These are phyloP conservation scores for Chaenocephalus aceratus DNA, from an alignment of 2,113 vertebrate genomes.

Conservation along the genomic window DNA sequence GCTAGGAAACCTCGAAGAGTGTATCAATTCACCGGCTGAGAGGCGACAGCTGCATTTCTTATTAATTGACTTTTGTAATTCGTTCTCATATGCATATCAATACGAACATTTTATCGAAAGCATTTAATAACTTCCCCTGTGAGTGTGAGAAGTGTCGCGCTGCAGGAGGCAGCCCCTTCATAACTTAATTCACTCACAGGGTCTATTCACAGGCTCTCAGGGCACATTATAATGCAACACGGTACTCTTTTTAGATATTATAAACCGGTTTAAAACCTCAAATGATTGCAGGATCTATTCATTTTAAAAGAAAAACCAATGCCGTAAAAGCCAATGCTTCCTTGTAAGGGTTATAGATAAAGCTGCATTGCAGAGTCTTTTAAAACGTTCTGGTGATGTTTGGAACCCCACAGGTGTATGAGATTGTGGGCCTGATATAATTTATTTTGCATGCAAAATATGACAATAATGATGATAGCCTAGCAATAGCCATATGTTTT, in stretches of 20 bases:
- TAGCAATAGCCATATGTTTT: no score
- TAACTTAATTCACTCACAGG: constrained; percentile 34
- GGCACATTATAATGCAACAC: not conserved
- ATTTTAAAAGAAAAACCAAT: not conserved
- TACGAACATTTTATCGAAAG: constrained; percentile 18
- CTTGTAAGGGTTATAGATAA: not conserved
- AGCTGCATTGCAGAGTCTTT: no score
- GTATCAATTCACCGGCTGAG: constrained; percentile 2
- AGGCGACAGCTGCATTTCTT: constrained; percentile 46
- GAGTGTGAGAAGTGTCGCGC: constrained; percentile 7
- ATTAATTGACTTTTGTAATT: constrained; percentile 11
- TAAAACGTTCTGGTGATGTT: not conserved
- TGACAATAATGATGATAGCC: not conserved
- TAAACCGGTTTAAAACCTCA: not conserved
- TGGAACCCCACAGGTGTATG: not conserved
- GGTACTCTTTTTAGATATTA: not conserved
- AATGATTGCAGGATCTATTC: not conserved
- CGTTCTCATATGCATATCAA: constrained; percentile 58
- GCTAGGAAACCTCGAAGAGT: not conserved
- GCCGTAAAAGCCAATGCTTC: not conserved
- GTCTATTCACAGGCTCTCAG: not conserved
- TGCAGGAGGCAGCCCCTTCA: constrained; percentile 39
- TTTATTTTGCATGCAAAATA: not conserved
- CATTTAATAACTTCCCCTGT: constrained; percentile 27
- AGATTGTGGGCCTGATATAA: not conserved